These are phyloP conservation scores for Eupsilia transversa DNA, from an alignment of 2,888 invertebrate species.

Conservation along the genomic window DNA sequence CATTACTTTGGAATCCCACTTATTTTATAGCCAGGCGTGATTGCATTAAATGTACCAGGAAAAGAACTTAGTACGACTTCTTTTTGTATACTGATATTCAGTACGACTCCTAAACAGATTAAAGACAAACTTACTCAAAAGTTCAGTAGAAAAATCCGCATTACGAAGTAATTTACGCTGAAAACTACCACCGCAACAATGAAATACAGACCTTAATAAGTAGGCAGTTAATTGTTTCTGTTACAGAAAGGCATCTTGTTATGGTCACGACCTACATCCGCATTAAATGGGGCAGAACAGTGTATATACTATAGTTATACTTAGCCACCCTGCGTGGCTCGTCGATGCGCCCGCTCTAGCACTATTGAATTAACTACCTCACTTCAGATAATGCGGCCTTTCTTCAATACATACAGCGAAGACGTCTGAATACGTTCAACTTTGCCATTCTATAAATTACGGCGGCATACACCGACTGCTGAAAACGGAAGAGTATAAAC, in stretches of 20 bases:
- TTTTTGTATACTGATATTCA: slow-evolving; percentile 20
- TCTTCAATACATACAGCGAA: slow-evolving; percentile 59
- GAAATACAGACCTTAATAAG: slow-evolving; percentile 24
- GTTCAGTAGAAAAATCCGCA: slow-evolving; percentile 1
- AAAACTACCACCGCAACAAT: slow-evolving; percentile 31
- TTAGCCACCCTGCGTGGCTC: slow-evolving; percentile 57
- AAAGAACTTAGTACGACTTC: slow-evolving; percentile 5
- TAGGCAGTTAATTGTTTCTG: slow-evolving; percentile 48
- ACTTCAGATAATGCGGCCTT: slow-evolving; percentile 66
- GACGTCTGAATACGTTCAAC: slow-evolving; percentile 55
- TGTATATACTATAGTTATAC: slow-evolving; percentile 50
- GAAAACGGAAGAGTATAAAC: slow-evolving; percentile 50
- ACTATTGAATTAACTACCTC: slow-evolving; percentile 68
- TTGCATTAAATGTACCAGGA: slow-evolving; percentile 41
- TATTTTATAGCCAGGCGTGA: slow-evolving; percentile 48
- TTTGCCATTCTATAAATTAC: slow-evolving; percentile 41
- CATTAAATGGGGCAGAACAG: slow-evolving; percentile 70
- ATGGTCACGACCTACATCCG: slow-evolving; percentile 71
- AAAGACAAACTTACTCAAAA: background rate
- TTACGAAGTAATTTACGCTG: background rate
- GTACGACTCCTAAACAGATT: background rate
- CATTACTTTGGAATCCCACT: slow-evolving; percentile 49
- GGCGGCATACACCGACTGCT: slow-evolving; percentile 46
- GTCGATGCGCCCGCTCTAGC: slow-evolving; percentile 62
- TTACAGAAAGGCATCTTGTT: slow-evolving; percentile 61